Percentiles rank a stretch among this genome's conserved stretches.
Evolutionary conservation across 1,140 invertebrate genomes (phyloP).

Genomic region (Zaprionus capensis): DNA sequence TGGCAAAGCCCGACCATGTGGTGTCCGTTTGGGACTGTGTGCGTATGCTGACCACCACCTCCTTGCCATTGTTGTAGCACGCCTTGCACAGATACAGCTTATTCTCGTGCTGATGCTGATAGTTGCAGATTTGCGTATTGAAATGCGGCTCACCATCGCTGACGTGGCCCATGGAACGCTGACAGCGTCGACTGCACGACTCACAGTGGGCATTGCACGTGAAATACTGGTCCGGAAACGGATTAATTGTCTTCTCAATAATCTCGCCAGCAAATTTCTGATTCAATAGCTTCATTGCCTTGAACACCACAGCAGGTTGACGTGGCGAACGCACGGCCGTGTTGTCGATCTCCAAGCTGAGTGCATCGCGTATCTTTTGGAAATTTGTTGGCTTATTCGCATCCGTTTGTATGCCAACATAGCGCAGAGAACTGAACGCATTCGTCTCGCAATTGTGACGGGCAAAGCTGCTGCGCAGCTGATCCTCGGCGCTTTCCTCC

Average conservation of each 20-base stretch:
- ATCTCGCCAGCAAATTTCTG: conserved; percentile 91
- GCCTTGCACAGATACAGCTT: conserved; percentile 90
- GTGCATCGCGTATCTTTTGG: conserved; percentile 84
- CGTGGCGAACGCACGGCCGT: conserved; percentile 89
- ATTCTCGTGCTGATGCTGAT: conserved; percentile 93
- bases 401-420: conserved; percentile 77
- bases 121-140: conserved; percentile 87
- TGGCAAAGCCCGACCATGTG: conserved; percentile 89
- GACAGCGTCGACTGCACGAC: conserved; percentile 90
- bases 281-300: conserved; percentile 89
- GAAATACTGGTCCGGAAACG: conserved; percentile 93
- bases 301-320: conserved; percentile 88
- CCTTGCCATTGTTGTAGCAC: conserved; percentile 83
- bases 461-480: conserved; percentile 88
- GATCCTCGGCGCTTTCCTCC: conserved; percentile 88
- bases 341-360: conserved; percentile 88
- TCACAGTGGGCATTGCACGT: conserved; percentile 90
- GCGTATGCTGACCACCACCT: conserved; percentile 87
- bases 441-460: conserved; percentile 88
- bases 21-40: conserved; percentile 88
- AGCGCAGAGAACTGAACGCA: conserved; percentile 89
- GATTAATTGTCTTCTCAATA: conserved; percentile 86
- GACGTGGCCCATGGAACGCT: conserved; percentile 91
- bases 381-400: conserved; percentile 87
- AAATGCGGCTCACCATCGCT: conserved; percentile 88